A percentile compares a stretch with the other conserved stretches of the same genome.
Conservation (phyloP, 2,888 invertebrate genomes). For the Ennomos quercinarius region DNA sequence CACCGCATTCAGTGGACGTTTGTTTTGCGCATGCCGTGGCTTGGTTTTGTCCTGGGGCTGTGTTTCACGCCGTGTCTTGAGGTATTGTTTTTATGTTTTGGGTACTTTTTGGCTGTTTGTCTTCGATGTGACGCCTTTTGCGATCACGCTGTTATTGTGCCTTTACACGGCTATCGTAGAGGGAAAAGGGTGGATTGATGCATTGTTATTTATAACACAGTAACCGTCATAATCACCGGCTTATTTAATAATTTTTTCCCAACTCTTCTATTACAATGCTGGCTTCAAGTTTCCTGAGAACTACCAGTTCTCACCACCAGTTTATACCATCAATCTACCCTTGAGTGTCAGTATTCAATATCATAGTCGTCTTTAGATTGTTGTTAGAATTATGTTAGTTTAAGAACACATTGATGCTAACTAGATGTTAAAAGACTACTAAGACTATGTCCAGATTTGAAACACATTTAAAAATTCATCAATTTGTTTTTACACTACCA, state of each 20-base stretch:
- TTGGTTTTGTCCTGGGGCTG: constrained; percentile 82
- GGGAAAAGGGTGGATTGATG: constrained; percentile 75
- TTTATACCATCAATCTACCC: constrained; percentile 78
- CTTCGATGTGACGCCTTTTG: constrained; percentile 74
- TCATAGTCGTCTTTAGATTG: constrained; percentile 56
- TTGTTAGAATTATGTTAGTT: constrained; percentile 53
- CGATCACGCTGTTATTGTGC: constrained; percentile 76
- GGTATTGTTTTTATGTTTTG: constrained; percentile 78
- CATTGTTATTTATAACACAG: constrained; percentile 16
- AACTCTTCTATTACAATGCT: not conserved
- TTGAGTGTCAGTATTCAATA: constrained; percentile 47
- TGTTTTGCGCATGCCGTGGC: constrained; percentile 83
- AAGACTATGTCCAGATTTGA: not conserved
- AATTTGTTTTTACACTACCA: constrained; percentile 60
- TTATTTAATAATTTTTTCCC: not conserved
- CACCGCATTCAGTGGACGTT: constrained; percentile 83
- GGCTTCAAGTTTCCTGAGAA: constrained; percentile 39
- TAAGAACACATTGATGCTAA: constrained; percentile 70
- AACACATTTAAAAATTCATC: constrained; percentile 41
- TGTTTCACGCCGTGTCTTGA: constrained; percentile 72
- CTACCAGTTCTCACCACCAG: too few relatives aligned
- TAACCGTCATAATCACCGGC: not conserved
- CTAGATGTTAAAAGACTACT: constrained; percentile 61
- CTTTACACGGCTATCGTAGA: constrained; percentile 63
- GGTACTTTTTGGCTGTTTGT: constrained; percentile 75